Percentiles rank a stretch among this genome's conserved stretches.
These are phyloP conservation scores for Chelidonichthys spinosus DNA, from an alignment of 2,797 vertebrate genomes.

Conservation along the genomic window DNA sequence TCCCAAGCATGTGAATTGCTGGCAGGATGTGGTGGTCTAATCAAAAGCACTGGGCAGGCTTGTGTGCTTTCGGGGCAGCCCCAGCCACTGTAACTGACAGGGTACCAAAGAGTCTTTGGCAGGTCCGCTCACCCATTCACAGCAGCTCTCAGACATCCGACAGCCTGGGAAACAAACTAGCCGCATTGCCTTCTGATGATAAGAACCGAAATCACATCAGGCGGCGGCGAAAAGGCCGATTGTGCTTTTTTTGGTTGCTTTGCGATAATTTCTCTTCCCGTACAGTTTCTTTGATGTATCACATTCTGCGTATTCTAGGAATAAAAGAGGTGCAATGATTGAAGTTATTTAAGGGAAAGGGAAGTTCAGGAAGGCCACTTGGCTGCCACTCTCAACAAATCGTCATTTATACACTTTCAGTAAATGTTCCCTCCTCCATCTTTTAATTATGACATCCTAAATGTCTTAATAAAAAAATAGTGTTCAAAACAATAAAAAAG, in stretches of 20 bases:
- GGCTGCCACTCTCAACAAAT: slow-evolving; percentile 8
- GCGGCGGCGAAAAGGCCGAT: slow-evolving; percentile 46
- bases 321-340: slow-evolving; percentile 7
- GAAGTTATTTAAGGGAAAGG: slow-evolving; percentile 13
- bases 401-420: slow-evolving; percentile 19
- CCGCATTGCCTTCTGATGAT: slow-evolving; percentile 73
- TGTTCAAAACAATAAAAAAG: slow-evolving; percentile 52
- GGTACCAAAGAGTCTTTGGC: slow-evolving; percentile 77
- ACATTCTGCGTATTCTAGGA: slow-evolving; percentile 25
- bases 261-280: slow-evolving; percentile 39
- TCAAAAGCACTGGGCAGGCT: slow-evolving; percentile 54
- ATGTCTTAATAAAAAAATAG: slow-evolving; percentile 11
- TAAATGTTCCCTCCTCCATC: slow-evolving; percentile 20
- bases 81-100: slow-evolving; percentile 71
- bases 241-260: slow-evolving; percentile 29
- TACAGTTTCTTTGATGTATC: slow-evolving; percentile 45
- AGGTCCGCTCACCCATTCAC: slow-evolving; percentile 76
- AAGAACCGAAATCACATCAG: slow-evolving; percentile 66
- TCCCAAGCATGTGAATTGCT: slow-evolving; percentile 56
- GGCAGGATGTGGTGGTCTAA: slow-evolving; percentile 39
- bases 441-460: slow-evolving; percentile 44
- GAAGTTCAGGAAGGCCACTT: slow-evolving; percentile 10
- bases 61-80: slow-evolving; percentile 47
- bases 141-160: slow-evolving; percentile 62
- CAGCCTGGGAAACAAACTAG: slow-evolving; percentile 73